Conservation (phyloP, 2,113 vertebrate species). For the Paralichthys olivaceus region DNA sequence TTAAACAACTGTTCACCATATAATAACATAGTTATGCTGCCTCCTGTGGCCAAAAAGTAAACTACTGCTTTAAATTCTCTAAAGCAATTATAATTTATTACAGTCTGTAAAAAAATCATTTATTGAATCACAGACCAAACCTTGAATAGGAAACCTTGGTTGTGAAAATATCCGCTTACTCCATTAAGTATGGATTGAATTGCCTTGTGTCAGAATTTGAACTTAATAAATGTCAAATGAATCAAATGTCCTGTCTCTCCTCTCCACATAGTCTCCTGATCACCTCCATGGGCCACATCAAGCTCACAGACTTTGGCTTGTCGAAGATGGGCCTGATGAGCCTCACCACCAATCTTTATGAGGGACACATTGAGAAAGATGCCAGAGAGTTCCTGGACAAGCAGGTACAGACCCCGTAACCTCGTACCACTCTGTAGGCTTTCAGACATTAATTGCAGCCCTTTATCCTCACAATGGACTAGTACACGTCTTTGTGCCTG, state of each 20-base stretch:
- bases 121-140: neutral
- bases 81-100: too few relatives aligned
- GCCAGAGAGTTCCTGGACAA: slow-evolving; percentile 95
- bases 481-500: neutral
- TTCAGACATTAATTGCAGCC: neutral
- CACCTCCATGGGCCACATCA: slow-evolving; percentile 97
- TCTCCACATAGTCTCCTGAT: slow-evolving; percentile 87
- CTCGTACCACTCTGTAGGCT: neutral
- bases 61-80: neutral
- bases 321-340: slow-evolving; percentile 98
- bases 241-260: slow-evolving; percentile 4
- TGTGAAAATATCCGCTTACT: neutral
- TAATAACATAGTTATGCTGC: neutral
- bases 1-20: neutral
- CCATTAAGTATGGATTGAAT: neutral
- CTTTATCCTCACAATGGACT: neutral
- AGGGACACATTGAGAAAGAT: slow-evolving; percentile 96
- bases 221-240: neutral
- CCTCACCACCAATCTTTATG: slow-evolving; percentile 94
- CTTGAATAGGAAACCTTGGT: neutral
- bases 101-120: neutral
- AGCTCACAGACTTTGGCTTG: slow-evolving; percentile 94
- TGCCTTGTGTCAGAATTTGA: neutral
- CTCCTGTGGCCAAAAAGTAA: neutral
- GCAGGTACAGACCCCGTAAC: slow-evolving; percentile 81